A percentile compares a stretch with the other conserved stretches of the same genome.
phyloP scores from a whole-genome alignment of 2,113 vertebrate species.

The Phasianus colchicus region DNA sequence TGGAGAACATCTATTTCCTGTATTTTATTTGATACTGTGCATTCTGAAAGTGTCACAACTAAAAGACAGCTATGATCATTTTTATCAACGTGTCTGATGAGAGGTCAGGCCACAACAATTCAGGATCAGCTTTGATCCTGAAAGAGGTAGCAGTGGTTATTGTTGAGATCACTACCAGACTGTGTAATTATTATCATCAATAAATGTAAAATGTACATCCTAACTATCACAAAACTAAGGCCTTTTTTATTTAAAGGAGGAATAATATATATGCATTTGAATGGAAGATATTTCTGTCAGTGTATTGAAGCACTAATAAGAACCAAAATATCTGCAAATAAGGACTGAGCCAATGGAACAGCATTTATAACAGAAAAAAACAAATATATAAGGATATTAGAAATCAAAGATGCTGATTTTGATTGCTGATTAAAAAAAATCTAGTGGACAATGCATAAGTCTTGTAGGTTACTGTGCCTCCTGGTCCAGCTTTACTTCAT shows the following conservation, averaged over 20 bases:
- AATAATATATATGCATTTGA: not conserved
- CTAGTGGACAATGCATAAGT: not conserved
- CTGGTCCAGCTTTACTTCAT: not conserved
- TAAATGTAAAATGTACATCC: not conserved
- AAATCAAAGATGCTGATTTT: conserved; percentile 10
- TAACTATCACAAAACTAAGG: not conserved
- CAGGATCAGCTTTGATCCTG: not conserved
- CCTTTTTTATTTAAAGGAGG: not conserved
- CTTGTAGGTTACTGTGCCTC: not conserved
- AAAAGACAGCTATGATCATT: not conserved
- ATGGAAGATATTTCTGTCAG: not conserved
- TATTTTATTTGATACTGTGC: not conserved
- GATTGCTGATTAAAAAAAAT: not conserved
- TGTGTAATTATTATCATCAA: not conserved
- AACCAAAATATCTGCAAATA: not conserved
- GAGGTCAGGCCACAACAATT: not conserved
- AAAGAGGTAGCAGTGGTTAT: not conserved
- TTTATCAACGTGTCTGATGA: not conserved
- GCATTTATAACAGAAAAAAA: not conserved
- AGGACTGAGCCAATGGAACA: rapidly evolving
- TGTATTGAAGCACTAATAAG: not conserved
- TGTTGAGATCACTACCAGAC: not conserved
- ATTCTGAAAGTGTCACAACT: not conserved
- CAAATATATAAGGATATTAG: not conserved
- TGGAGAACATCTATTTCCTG: not conserved